Evolutionary conservation across 2,888 invertebrate genomes (phyloP).

Genomic region (Hirtodrosophila confusa): DNA sequence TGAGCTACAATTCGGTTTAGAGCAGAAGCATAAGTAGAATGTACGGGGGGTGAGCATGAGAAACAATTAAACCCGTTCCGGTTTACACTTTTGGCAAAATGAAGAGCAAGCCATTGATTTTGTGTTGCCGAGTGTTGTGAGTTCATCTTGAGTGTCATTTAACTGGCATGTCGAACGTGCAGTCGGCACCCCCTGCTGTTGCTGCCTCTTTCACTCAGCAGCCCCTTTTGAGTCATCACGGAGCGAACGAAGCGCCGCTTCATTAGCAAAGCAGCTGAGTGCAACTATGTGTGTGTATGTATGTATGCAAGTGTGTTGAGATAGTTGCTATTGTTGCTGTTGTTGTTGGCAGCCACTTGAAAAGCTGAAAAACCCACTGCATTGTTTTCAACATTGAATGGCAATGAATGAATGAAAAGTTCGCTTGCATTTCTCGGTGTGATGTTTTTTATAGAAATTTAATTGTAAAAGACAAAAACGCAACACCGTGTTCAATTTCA

Average conservation of each 20-base stretch:
- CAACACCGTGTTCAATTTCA: constrained; percentile 63
- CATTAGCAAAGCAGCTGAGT: constrained; percentile 65
- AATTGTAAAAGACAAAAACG: constrained; percentile 71
- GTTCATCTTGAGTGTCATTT: constrained; percentile 46
- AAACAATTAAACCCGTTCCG: no score
- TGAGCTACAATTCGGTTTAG: no score
- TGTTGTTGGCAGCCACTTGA: constrained; percentile 21
- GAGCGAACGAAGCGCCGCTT: constrained; percentile 51
- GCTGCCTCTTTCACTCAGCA: constrained; percentile 9
- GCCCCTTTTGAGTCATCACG: constrained; percentile 60
- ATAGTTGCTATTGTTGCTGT: constrained; percentile 23
- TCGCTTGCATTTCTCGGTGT: constrained; percentile 28
- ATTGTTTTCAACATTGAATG: constrained; percentile 76
- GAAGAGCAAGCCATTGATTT: background rate
- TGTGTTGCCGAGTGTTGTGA: constrained; percentile 37
- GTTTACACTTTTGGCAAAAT: no score
- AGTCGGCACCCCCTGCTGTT: constrained; percentile 10
- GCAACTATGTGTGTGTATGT: constrained; percentile 25
- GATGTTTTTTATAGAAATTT: constrained; percentile 56
- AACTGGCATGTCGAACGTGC: constrained; percentile 31
- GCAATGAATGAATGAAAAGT: constrained; percentile 72
- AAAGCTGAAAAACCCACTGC: constrained; percentile 63
- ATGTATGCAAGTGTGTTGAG: constrained; percentile 7
- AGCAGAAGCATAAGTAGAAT: no score
- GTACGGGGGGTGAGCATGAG: no score